Evolutionary conservation across 2,888 invertebrate species (phyloP).

Genomic region (Lithophane leautieri): DNA sequence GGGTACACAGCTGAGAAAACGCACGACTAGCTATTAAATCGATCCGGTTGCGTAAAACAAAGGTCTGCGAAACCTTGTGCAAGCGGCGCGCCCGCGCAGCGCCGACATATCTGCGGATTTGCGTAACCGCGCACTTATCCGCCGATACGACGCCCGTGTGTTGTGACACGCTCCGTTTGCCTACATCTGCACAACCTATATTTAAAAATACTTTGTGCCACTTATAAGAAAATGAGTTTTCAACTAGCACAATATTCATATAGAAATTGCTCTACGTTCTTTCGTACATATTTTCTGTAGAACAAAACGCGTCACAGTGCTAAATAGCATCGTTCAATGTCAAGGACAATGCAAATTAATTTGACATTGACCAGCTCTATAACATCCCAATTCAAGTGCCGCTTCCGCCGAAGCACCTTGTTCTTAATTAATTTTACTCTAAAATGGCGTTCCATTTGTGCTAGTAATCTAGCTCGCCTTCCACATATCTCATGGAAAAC

Average conservation of each 20-base stretch:
- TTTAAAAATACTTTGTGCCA: conserved; percentile 69
- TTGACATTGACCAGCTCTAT: conserved; percentile 68
- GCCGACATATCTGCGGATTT: conserved; percentile 90
- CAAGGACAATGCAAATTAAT: conserved; percentile 72
- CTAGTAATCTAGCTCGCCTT: conserved; percentile 56
- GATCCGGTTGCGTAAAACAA: conserved; percentile 90
- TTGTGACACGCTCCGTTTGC: conserved; percentile 87
- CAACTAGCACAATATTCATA: conserved; percentile 1
- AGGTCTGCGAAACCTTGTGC: conserved; percentile 90
- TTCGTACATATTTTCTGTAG: conserved; percentile 13
- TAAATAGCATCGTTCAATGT: conserved; percentile 70
- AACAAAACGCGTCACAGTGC: conserved; percentile 51
- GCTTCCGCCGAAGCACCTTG: conserved; percentile 71
- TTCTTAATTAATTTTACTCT: conserved; percentile 62
- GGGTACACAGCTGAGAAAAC: conserved; percentile 87
- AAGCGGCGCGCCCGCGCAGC: conserved; percentile 88
- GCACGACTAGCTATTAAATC: conserved; percentile 89
- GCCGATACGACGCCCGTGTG: conserved; percentile 86
- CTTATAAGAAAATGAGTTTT: conserved; percentile 20
- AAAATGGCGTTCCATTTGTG: conserved; percentile 66
- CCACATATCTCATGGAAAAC: conserved; percentile 74
- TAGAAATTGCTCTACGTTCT: neutral
- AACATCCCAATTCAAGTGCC: conserved; percentile 69
- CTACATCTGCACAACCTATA: conserved; percentile 78
- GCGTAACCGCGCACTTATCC: conserved; percentile 90